Evolutionary conservation across 2,888 invertebrate species (phyloP).

Genomic region (Pherbina coryleti): DNA sequence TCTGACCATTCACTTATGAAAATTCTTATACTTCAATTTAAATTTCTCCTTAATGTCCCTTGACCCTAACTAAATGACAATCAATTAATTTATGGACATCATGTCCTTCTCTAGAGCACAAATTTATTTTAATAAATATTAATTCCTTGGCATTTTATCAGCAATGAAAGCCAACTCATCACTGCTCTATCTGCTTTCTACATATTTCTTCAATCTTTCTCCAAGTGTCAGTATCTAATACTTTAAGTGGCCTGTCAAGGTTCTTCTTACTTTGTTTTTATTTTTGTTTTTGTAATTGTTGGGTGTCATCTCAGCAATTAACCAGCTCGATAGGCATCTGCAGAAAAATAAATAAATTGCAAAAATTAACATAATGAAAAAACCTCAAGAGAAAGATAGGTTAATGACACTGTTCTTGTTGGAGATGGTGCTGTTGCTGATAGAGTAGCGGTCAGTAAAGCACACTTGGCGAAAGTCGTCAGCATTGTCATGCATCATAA

Average conservation of each 20-base stretch:
- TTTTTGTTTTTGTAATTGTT: slow-evolving; percentile 14
- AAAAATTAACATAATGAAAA: slow-evolving; percentile 63
- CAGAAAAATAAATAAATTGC: slow-evolving; percentile 53
- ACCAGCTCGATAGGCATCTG: slow-evolving; percentile 39
- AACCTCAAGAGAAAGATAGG: slow-evolving; percentile 57
- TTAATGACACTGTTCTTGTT: slow-evolving; percentile 51
- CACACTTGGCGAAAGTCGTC: slow-evolving; percentile 33
- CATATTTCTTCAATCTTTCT: slow-evolving; percentile 22
- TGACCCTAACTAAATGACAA: neutral
- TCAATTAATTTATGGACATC: slow-evolving; percentile 11
- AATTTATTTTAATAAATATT: slow-evolving; percentile 22
- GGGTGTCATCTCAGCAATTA: slow-evolving; percentile 33
- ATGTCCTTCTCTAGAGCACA: slow-evolving; percentile 5
- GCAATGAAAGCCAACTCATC: neutral
- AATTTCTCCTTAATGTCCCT: neutral
- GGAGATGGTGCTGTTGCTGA: neutral
- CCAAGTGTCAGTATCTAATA: slow-evolving; percentile 40
- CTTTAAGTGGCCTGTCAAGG: slow-evolving; percentile 45
- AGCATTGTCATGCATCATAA: slow-evolving; percentile 58
- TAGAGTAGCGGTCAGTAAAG: neutral
- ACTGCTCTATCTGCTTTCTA: neutral
- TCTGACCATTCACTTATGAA: neutral
- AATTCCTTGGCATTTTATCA: slow-evolving; percentile 39
- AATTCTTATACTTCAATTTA: neutral
- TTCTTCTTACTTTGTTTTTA: slow-evolving; percentile 31